Base-by-base conservation (phyloP, 2,888 invertebrate genomes). In the Saturnia japonica region DNA sequence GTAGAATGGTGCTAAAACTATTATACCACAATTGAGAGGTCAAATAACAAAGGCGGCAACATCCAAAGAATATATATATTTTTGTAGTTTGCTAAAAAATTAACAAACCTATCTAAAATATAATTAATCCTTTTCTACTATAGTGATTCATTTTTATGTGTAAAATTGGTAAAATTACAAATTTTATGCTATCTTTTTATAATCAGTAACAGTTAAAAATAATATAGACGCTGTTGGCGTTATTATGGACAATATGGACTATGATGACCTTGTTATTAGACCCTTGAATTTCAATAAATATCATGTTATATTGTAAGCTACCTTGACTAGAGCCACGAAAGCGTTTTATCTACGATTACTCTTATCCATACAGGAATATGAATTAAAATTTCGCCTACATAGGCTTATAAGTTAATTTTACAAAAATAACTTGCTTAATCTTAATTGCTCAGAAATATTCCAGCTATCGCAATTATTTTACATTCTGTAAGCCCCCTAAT, bases 1-100 rank as follows among this genome's bases (percentile, higher is more conserved):
- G 43, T 42, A 67, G 75, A 62, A 66, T 60, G 57, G 57, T 60
- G 28, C 7, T 14, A 28, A 60, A 28, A 60, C 6, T 60, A 60
- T 25, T 28, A 28, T 0, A 60, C 14, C 3, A 60, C 34, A 34
- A 34, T 34, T 34, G 34, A 34, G 34, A 34, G 34, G 34, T 34
- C 34, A 6, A 34, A 34, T 34, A 34, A 34, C 34, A 34, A 34
- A 34, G 6, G 34, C 34, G 6, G 34, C 34, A 34, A 34, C 2
- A 34, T 34, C 3, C 34, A 34, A 4, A 34, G 6, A 34, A 34
- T 6, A 34, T 6, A 34, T 34, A 2, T 4, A 34, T 34, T 34
- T 34, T 34, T 6, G 34, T 34, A 34, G 6, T 34, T 34, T 34
- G 34, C 34, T 2, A 34, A n/a, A 34, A 34, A 34, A 34, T 34